Evolutionary conservation across 2,888 invertebrate species (phyloP).

Genomic region (Marronus borbonicus): DNA sequence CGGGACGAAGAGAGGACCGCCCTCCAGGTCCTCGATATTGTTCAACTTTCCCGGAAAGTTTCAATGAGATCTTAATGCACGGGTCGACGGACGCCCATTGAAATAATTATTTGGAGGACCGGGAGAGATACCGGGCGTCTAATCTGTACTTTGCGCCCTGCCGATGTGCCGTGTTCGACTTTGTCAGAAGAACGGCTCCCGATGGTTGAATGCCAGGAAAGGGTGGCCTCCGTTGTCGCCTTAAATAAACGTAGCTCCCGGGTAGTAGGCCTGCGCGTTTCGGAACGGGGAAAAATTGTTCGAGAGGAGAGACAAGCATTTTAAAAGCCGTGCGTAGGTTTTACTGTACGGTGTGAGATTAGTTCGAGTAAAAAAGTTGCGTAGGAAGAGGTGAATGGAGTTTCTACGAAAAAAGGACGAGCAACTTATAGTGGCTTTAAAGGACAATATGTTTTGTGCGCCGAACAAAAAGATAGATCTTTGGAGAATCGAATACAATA

Average conservation of each 20-base stretch:
- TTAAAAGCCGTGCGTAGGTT: background rate
- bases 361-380: slow-evolving; percentile 5
- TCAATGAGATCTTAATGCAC: slow-evolving; percentile 39
- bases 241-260: slow-evolving; percentile 6
- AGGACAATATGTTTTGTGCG: too few species aligned
- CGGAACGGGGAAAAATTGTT: background rate
- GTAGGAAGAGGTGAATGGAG: background rate
- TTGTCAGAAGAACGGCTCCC: background rate
- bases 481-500: too few species aligned
- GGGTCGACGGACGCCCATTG: slow-evolving; percentile 30
- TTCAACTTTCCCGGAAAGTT: slow-evolving; percentile 40
- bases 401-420: too few species aligned
- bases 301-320: background rate
- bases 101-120: slow-evolving; percentile 39
- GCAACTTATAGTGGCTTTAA: too few species aligned
- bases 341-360: background rate
- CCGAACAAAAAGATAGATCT: too few species aligned
- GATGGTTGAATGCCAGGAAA: slow-evolving; percentile 7
- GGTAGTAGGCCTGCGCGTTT: background rate
- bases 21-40: slow-evolving; percentile 32
- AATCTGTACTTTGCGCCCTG: slow-evolving; percentile 24
- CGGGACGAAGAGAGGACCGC: background rate
- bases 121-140: slow-evolving; percentile 9
- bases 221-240: background rate
- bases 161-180: slow-evolving; percentile 1